phyloP scores from a whole-genome alignment of 2,797 vertebrate genomes.

The Bradypodion ventrale region DNA sequence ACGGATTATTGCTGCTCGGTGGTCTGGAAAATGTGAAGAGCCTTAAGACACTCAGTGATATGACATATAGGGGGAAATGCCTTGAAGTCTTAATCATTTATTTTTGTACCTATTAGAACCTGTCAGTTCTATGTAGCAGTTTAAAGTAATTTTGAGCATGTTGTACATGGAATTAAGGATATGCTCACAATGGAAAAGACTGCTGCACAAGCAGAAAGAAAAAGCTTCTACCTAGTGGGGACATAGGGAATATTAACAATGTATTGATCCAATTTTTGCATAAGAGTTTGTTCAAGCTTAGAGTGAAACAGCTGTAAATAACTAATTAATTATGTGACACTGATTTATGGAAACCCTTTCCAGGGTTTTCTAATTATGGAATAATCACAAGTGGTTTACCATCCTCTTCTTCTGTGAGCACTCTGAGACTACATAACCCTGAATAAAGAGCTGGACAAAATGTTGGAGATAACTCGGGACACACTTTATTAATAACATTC shows the following conservation, averaged over 20 bases:
- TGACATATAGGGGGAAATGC: neutral
- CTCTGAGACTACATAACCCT: no score
- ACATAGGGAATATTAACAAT: neutral
- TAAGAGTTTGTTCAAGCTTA: neutral
- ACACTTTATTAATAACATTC: no score
- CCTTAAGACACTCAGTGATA: neutral
- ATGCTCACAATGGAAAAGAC: slow-evolving; percentile 4
- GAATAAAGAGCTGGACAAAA: no score
- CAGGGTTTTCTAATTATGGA: no score
- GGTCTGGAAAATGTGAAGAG: slow-evolving; percentile 4
- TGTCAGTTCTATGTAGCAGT: neutral
- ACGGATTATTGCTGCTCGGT: neutral
- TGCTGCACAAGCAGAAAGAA: neutral
- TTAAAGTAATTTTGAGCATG: neutral
- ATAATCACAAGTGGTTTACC: no score
- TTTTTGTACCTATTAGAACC: neutral
- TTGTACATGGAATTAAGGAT: neutral
- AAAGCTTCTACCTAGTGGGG: neutral
- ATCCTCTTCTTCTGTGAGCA: no score
- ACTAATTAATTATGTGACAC: no score
- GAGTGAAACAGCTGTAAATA: no score
- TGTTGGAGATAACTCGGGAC: no score
- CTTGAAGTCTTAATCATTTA: neutral
- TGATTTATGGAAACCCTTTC: no score
- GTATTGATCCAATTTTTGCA: neutral